Base-by-base conservation (phyloP, 2,113 vertebrate species). In the Cavia aperea region DNA sequence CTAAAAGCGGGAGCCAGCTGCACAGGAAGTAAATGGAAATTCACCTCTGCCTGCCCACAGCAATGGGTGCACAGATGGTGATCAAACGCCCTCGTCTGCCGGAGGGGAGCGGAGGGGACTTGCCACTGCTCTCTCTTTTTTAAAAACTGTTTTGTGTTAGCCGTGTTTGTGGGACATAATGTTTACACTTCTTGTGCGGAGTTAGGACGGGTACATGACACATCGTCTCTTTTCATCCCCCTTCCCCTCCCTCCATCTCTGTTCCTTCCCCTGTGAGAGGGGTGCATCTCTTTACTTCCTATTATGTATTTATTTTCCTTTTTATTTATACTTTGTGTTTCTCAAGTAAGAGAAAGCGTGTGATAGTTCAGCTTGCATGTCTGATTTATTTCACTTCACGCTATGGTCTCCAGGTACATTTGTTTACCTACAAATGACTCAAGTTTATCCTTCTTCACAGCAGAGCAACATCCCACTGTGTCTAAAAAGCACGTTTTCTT, bases 11-110 rank as follows among this genome's bases (percentile, higher is more conserved):
- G 90, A 81, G 54, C 66, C 56, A 84, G 90, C 81, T 86, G 86
- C 90, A 39, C 65, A 81, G 90, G 88, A 95, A 95, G 83, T 63
- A 33, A 56, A 82, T 36, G 60, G 90, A 86, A 72, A 90, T 77
- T 66, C 88, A 87, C 90, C 95, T 90, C 65, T 1, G 29, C 63
- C 77, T 49, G 89, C 73, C 79, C 56, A 81, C 51, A 5, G 23
- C 15, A 23, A 62, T 9, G 58, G 29, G 56, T 49, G 36, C 70
- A 36, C 92, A 89, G 86, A 90, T 66, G 86, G 65, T 7, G 54
- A 66, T 68, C 89, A 83, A 82, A 92, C 23, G n/a, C 56, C 63
- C 51, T 83, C 51, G 6, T 31, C 84, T 84, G 78, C 60, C 79
- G 43, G 6, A 81, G 21, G 58, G 54, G 54, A 90, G 31, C 93